Base-by-base conservation (phyloP, 2,888 invertebrate genomes). In the Tenthredo notha region DNA sequence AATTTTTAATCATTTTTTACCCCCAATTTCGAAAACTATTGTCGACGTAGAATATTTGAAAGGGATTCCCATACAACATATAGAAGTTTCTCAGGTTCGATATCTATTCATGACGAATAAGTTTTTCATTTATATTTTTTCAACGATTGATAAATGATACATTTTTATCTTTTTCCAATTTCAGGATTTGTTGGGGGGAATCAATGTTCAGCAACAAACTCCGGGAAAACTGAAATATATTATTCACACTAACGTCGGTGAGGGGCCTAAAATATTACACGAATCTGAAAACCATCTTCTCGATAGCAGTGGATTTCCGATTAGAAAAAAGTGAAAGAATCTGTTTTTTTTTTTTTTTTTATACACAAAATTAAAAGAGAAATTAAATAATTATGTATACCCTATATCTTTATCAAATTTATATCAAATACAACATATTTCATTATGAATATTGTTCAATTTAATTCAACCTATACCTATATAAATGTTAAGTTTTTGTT, bases 181-280 rank as follows among this genome's bases (percentile, higher is more conserved):
- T 54, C 29, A 92, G 91, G 89, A 90, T 37, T 85, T 90, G 4
- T 61, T 94, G 18, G 89, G 89, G 25, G 92, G 92, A 82, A 89
- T 94, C 15, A 91, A 93, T 86, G 85, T 93, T n/a, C 87, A 93
- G 77, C 93, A 94, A 77, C 94, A 95, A 88, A 86, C 89, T 70
- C 89, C 91, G 43, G 96, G 97, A 90, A 91, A 95, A 77, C 93
- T 98, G 15, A 97, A 97, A 91, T 98, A 98, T 93, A 95, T 98
- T 5, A 98, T 98, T 88, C 95, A 97, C 90, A 98, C 98, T 0
- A 95, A 96, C 94, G 95, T 98, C 85, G 98, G 98, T 2, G 95
- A 96, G 85, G 98, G 98, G 0, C 98, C 98, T 10, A 94, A 94
- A 88, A 93, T 95, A 89, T 89, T 95, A 21, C 90, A 88, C 12